These are phyloP conservation scores for Mnemiopsis leidyi DNA, from an alignment of 37 sponge, comb jelly and placozoan species.

Conservation along the genomic window DNA sequence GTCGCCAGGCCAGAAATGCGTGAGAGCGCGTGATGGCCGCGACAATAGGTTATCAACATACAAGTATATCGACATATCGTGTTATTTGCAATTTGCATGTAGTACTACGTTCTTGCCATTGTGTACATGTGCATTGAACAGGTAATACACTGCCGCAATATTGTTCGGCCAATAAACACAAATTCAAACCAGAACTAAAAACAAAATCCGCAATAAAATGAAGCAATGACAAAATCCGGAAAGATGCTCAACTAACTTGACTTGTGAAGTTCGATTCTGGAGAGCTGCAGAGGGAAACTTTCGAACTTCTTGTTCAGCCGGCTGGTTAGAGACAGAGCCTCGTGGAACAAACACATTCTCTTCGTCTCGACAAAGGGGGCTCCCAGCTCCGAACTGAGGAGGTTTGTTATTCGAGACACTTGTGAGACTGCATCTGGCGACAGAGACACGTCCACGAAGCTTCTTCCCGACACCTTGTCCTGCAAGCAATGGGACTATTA, in stretches of 20 bases:
- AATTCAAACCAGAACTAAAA: background rate
- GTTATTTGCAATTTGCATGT: too few relatives aligned
- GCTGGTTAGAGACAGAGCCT: background rate
- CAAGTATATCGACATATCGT: too few relatives aligned
- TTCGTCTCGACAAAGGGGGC: background rate
- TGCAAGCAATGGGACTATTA: background rate
- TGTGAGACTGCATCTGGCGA: background rate
- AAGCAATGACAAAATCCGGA: background rate
- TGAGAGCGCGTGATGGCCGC: too few relatives aligned
- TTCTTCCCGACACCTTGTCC: background rate
- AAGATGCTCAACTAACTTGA: background rate
- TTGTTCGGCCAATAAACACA: too few relatives aligned
- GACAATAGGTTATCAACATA: too few relatives aligned
- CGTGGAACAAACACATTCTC: slow-evolving; percentile 10
- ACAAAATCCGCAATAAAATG: background rate
- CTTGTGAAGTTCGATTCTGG: background rate
- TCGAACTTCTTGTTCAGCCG: slow-evolving; percentile 43
- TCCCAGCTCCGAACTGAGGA: background rate
- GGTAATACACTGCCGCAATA: background rate
- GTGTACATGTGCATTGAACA: too few relatives aligned
- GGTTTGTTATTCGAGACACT: background rate
- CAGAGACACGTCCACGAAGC: background rate
- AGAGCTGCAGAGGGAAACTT: background rate
- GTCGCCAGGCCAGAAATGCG: too few relatives aligned
- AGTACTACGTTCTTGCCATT: too few relatives aligned